Evolutionary conservation across 2,113 vertebrate genomes (phyloP).

Genomic region (Mohoua ochrocephala): DNA sequence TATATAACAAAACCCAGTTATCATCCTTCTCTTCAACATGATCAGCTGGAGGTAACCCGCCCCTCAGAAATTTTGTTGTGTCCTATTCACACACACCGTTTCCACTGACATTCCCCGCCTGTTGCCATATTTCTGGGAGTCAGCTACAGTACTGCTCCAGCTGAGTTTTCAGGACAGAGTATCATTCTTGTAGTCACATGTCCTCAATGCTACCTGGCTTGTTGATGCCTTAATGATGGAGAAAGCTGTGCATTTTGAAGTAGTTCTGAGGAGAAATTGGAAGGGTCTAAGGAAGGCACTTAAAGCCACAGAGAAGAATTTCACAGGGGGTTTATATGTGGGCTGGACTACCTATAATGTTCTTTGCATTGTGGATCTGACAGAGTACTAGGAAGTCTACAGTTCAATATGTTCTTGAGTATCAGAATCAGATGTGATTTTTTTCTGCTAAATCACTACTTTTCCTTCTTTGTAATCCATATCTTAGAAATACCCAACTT

Average conservation of each 20-base stretch:
- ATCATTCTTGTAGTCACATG: background rate
- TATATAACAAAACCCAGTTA: background rate
- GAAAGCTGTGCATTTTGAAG: background rate
- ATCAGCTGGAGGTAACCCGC: accelerated
- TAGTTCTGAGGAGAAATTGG: background rate
- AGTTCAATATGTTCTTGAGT: background rate
- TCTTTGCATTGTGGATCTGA: background rate
- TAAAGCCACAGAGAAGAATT: background rate
- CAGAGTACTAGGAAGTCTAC: background rate
- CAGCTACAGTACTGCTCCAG: background rate
- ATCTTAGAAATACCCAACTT: background rate
- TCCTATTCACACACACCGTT: background rate
- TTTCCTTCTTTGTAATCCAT: background rate
- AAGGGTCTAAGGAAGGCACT: background rate
- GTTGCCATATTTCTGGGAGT: background rate
- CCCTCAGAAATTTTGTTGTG: background rate
- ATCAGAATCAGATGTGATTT: background rate
- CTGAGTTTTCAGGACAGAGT: background rate
- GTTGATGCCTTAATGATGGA: background rate
- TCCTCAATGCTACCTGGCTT: background rate
- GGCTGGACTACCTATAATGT: background rate
- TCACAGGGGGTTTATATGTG: background rate
- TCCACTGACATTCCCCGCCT: background rate
- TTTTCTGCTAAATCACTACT: background rate
- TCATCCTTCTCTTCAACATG: background rate